Evolutionary conservation across 2,113 vertebrate genomes (phyloP), one percentile per base, ranked within the genome.

Genomic region (Prinia subflava): DNA sequence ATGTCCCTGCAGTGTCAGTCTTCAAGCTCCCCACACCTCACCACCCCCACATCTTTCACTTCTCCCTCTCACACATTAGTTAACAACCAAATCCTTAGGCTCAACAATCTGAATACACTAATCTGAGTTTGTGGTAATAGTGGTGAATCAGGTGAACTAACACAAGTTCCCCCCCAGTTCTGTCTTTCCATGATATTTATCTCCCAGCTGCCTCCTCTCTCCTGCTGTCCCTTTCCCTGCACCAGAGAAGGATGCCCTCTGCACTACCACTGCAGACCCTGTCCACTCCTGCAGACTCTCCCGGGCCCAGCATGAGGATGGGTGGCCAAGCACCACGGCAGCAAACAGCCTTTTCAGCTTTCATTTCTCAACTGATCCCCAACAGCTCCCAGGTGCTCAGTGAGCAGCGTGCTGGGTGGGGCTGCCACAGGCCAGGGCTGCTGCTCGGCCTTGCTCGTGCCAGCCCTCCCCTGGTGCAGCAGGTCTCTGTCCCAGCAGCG

Each of bases 381-480:
- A 59, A 27, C 0, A 90, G 46, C 18, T 42, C 15, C 1, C 0
- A 21, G 23, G n/a, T 9, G 42, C 31, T 33, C 73, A 52, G 50
- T 1, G 4, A 53, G 55, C 19, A 5, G 20, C 0, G 0, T 11
- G 23, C 33, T 47, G 60, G 31, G 8, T 39, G 18, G 23, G 27
- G 37, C n/a, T 1, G 4, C 23, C 21, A 21, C 23, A 37, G 60
- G 31, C 49, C 1, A 1, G 56, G 60, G 42, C 13, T 67, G 57
- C 44, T 67, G 28, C 33, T 62, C 22, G 65, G 11, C 75, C n/a
- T 20, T 55, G 42, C 20, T 49, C 6, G 1, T 56, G 71, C 20
- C 44, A 52, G 46, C 18, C 33, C 13, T 82, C 3, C 30, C 21
- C 6, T 2, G 0, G 12, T 10, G 37, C 64, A 81, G 60, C 47